Conservation (phyloP, 2,888 invertebrate genomes). For the Epinotia brunnichana region DNA sequence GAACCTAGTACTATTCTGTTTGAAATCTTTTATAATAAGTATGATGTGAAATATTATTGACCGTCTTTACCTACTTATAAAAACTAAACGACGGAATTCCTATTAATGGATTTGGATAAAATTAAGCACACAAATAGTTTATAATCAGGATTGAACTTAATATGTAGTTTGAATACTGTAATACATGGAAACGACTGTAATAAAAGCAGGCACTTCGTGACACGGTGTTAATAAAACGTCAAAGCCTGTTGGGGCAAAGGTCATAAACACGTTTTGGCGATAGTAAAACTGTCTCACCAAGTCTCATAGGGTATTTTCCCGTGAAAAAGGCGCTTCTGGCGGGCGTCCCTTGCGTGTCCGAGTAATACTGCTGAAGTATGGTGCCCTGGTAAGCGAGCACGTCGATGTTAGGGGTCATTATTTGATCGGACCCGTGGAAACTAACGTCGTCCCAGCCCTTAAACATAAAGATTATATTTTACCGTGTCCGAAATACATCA, state of each 20-base stretch:
- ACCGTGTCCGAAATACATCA: not conserved
- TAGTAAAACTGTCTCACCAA: slow-evolving; percentile 75
- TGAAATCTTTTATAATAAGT: too few species aligned
- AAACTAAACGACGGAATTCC: too few species aligned
- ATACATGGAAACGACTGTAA: not conserved
- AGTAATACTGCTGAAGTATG: slow-evolving; percentile 91
- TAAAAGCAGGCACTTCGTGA: not conserved
- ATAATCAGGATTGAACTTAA: too few species aligned
- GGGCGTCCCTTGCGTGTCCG: slow-evolving; percentile 90
- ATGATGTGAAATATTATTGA: too few species aligned
- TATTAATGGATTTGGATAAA: too few species aligned
- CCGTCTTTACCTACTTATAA: too few species aligned
- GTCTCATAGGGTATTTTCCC: slow-evolving; percentile 91
- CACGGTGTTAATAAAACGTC: slow-evolving; percentile 15
- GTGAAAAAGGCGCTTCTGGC: slow-evolving; percentile 90
- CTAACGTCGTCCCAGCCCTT: slow-evolving; percentile 95
- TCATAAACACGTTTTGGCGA: slow-evolving; percentile 20
- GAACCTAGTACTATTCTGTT: too few species aligned
- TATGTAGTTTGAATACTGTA: too few species aligned
- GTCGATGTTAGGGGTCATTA: slow-evolving; percentile 94
- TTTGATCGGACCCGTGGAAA: slow-evolving; percentile 92
- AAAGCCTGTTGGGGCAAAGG: not conserved
- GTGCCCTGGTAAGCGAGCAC: slow-evolving; percentile 91
- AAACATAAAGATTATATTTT: slow-evolving; percentile 46
- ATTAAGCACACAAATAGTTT: too few species aligned